phyloP scores from a whole-genome alignment of 2,797 vertebrate genomes.

The Parambassis ranga region DNA sequence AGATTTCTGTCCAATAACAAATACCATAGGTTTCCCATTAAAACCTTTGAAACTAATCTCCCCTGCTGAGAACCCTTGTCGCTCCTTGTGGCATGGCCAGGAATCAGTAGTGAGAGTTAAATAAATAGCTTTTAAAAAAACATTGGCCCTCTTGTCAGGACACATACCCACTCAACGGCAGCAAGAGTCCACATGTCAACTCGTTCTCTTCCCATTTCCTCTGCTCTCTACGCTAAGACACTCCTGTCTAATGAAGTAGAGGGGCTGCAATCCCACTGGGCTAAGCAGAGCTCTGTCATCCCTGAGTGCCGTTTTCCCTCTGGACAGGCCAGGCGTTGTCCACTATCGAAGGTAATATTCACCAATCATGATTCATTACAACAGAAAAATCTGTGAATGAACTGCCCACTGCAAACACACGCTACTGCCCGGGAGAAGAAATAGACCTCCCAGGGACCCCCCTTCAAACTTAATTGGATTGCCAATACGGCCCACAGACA shows the following conservation, averaged over 20 bases:
- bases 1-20: conserved; percentile 51
- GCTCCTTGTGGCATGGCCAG: conserved; percentile 63
- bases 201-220: conserved; percentile 69
- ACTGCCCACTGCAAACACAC: conserved; percentile 54
- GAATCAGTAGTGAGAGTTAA: conserved; percentile 73
- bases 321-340: conserved; percentile 63
- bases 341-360: conserved; percentile 61
- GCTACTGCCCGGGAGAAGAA: conserved; percentile 60
- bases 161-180: conserved; percentile 74
- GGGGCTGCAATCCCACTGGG: conserved; percentile 61
- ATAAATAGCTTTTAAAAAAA: conserved; percentile 78
- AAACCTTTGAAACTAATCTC: conserved; percentile 66
- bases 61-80: conserved; percentile 68
- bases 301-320: conserved; percentile 53
- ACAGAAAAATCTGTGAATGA: conserved; percentile 59
- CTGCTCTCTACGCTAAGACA: conserved; percentile 54
- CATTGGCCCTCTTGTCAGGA: conserved; percentile 75
- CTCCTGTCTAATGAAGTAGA: conserved; percentile 74
- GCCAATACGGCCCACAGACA: conserved; percentile 73
- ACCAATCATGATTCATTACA: conserved; percentile 74
- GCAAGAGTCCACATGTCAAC: conserved; percentile 72
- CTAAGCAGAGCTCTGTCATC: conserved; percentile 51
- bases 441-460: conserved; percentile 59
- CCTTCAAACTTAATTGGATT: conserved; percentile 77
- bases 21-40: conserved; percentile 59